Percentiles rank a stretch among this genome's conserved stretches.
These are phyloP conservation scores for Drosophila longiperda DNA, from an alignment of 2,888 invertebrate genomes.

Conservation along the genomic window DNA sequence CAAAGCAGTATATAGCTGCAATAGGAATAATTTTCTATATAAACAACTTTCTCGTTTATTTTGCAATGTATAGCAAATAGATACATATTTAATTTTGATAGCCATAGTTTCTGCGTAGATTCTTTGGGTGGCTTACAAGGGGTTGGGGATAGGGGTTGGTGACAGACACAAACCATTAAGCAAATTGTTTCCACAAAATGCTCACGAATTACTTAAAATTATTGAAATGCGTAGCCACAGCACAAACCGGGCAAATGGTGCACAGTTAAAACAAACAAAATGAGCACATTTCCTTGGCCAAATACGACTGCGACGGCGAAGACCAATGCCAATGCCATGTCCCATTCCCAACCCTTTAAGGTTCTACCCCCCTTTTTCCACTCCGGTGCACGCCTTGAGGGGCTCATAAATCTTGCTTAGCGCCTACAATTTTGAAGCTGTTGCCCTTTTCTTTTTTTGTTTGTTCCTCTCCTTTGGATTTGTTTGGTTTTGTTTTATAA, in stretches of 20 bases:
- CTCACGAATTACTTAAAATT: constrained; percentile 69
- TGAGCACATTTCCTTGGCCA: constrained; percentile 40
- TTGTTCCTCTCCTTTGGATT: constrained; percentile 5
- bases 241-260: constrained; percentile 30
- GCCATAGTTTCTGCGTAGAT: not conserved
- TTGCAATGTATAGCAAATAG: not conserved
- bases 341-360: not conserved
- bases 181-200: constrained; percentile 69
- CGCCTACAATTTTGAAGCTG: constrained; percentile 37
- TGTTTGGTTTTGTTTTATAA: constrained; percentile 30
- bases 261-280: constrained; percentile 69
- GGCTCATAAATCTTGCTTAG: constrained; percentile 77
- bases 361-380: not conserved
- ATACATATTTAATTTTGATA: not conserved
- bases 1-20: not conserved
- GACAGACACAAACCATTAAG: constrained; percentile 61
- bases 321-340: constrained; percentile 62
- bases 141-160: not conserved
- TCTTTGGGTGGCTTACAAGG: constrained; percentile 17
- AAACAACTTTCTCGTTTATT: not conserved
- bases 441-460: constrained; percentile 30
- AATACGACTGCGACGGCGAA: constrained; percentile 21
- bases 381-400: constrained; percentile 40
- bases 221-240: constrained; percentile 68
- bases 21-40: not conserved